phyloP scores from a whole-genome alignment of 2,113 vertebrate genomes.

The Hippopotamus amphibius region DNA sequence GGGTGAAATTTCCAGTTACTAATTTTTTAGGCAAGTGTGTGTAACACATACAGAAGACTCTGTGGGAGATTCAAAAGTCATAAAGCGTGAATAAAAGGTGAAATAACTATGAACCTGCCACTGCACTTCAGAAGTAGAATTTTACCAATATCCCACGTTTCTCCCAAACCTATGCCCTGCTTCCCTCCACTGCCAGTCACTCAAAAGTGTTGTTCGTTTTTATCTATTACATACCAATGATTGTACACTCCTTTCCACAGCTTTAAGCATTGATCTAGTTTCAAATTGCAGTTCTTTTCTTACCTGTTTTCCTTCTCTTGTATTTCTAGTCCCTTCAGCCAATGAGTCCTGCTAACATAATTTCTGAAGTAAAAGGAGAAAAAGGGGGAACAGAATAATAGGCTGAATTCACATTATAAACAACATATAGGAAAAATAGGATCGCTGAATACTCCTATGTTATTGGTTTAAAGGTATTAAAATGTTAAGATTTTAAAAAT shows the following conservation, averaged over 20 bases:
- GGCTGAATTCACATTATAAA: background rate
- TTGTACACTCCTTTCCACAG: background rate
- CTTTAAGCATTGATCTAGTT: background rate
- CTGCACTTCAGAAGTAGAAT: background rate
- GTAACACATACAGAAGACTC: background rate
- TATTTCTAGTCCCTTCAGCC: background rate
- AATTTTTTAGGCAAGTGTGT: background rate
- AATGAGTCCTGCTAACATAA: background rate
- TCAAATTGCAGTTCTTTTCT: background rate
- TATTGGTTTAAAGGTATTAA: background rate
- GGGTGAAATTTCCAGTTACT: background rate
- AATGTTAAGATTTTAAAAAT: background rate
- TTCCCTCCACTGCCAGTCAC: background rate
- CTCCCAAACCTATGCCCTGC: fast-evolving
- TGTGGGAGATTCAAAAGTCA: background rate
- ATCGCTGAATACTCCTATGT: background rate
- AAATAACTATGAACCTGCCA: background rate
- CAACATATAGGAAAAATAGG: background rate
- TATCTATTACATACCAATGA: background rate
- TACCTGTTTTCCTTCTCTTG: background rate
- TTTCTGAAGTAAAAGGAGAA: background rate
- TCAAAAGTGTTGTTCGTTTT: background rate
- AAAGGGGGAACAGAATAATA: background rate
- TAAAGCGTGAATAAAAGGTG: background rate
- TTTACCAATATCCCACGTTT: background rate